phyloP scores from a whole-genome alignment of 2,113 vertebrate genomes.

The Bos javanicus region DNA sequence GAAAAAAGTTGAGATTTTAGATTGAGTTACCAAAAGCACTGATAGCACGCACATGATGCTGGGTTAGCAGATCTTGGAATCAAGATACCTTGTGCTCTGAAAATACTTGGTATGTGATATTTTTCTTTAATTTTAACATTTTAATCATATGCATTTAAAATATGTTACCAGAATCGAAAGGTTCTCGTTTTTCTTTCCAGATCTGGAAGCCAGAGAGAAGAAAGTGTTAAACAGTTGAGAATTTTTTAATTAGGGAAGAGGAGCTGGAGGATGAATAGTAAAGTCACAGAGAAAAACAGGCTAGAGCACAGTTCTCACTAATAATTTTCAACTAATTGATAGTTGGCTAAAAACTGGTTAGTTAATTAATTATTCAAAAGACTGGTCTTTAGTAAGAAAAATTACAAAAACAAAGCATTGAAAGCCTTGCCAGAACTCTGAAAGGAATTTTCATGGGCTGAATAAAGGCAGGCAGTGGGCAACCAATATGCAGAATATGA shows the following conservation, averaged over 20 bases:
- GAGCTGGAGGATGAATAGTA: not conserved
- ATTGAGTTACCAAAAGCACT: not conserved
- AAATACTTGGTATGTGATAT: not conserved
- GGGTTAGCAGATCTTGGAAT: not conserved
- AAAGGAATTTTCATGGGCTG: not conserved
- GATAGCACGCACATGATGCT: not conserved
- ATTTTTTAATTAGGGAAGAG: constrained; percentile 40
- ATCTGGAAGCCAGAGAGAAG: not conserved
- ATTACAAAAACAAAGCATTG: not conserved
- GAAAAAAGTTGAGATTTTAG: not conserved
- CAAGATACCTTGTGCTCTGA: not conserved
- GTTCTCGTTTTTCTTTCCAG: not conserved
- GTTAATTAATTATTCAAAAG: constrained; percentile 32
- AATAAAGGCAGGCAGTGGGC: not conserved
- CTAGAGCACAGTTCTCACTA: not conserved
- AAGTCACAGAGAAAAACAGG: not conserved
- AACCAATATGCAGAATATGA: not conserved
- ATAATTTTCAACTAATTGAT: not conserved
- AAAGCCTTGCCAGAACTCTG: not conserved
- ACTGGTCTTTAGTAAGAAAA: not conserved
- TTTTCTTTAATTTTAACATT: constrained; percentile 16
- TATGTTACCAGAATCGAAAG: not conserved
- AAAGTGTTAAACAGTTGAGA: not conserved
- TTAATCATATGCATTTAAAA: constrained; percentile 35
- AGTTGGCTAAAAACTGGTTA: not conserved